Evolutionary conservation across 2,888 invertebrate species (phyloP), one percentile per base, ranked within the genome.

Genomic region (Diarsia brunnea): DNA sequence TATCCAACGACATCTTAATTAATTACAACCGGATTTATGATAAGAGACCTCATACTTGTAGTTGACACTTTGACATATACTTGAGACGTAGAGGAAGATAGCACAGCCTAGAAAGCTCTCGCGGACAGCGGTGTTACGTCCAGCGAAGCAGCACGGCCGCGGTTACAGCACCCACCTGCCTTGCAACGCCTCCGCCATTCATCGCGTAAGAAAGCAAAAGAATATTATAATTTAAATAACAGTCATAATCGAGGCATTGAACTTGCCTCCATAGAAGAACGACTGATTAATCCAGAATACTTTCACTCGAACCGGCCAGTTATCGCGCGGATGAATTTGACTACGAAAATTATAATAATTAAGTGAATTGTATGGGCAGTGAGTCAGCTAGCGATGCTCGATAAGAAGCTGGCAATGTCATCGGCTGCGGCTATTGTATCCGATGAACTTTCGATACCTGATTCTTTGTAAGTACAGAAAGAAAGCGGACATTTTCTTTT

Each of bases 201-300:
- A 92, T 90, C 90, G 90, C 87, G 84, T 89, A 92, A 89, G 91
- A 93, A 93, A 93, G 92, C 90, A 91, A 92, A 90, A 92, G 88
- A 93, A 94, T 91, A 93, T 92, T 93, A 93, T 94, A 94, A 93
- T 94, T 94, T 92, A 90, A 93, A 93, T 94, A 95, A 94, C 92
- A 93, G 92, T 92, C 94, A 94, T 95, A 95, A 96, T 95, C 93
- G 93, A 96, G 95, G 92, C 96, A 96, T 95, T 96, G 96, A 96
- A 96, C 96, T 96, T 96, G 95, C 92, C 87, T 91, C 92, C 89
- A 91, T 90, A 90, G 88, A 91, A 90, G 90, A 90, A 90, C 92
- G 91, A 93, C 93, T 94, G 94, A 95, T 94, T 94, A 94, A 94
- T 94, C 93, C 92, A 95, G 94, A 94, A 95, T 95, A 96, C 96